Evolutionary conservation across 2,888 invertebrate genomes (phyloP).

Genomic region (Dolomedes plantarius): DNA sequence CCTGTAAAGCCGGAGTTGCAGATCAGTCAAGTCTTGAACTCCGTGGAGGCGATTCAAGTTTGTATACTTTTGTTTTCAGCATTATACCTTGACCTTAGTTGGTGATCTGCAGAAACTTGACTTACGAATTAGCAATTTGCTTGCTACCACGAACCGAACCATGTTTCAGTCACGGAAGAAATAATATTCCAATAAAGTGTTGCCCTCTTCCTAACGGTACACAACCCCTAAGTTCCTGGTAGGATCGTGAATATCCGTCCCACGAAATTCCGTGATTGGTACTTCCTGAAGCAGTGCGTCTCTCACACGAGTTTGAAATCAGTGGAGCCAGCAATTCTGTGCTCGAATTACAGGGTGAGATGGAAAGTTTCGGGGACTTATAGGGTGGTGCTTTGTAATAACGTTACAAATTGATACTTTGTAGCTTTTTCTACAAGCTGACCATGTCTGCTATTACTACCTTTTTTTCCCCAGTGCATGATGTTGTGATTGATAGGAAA

Average conservation of each 20-base stretch:
- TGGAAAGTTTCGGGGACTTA: not conserved
- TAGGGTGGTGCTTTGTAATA: not conserved
- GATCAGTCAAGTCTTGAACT: not conserved
- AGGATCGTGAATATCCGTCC: not conserved
- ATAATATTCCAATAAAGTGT: not conserved
- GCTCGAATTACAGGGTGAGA: not conserved
- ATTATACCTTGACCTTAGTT: not conserved
- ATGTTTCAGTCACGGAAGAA: not conserved
- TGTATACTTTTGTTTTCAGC: not conserved
- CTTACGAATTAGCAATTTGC: not conserved
- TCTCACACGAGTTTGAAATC: not conserved
- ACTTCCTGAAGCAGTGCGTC: not conserved
- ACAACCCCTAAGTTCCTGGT: slow-evolving; percentile 14
- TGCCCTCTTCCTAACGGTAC: slow-evolving; percentile 10
- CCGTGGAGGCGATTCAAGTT: not conserved
- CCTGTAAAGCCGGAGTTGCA: not conserved
- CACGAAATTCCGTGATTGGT: slow-evolving; percentile 3
- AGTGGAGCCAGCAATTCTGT: not conserved
- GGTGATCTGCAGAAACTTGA: not conserved
- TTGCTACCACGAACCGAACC: not conserved
- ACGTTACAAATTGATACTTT: not conserved
- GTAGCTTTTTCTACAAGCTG: not conserved
- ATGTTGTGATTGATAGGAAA: too few relatives aligned
- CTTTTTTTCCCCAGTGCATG: too few relatives aligned
- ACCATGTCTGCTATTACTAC: too few relatives aligned